Percentiles rank a stretch among this genome's conserved stretches.
phyloP scores from a whole-genome alignment of 1,140 invertebrate species.

The Fragariocoptes setiger region DNA sequence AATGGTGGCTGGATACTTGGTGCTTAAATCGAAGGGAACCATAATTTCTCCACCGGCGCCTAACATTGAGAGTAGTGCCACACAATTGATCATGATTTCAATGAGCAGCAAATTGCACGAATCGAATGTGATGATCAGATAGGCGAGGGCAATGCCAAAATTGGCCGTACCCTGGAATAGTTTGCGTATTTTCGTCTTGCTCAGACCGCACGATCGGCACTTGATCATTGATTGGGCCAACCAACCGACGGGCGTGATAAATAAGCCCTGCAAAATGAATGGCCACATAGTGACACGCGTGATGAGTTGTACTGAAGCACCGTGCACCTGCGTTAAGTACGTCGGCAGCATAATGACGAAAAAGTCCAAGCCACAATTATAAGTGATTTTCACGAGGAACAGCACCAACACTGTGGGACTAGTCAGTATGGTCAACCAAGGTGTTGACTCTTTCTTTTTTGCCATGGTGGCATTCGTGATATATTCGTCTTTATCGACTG shows the following conservation, averaged over 20 bases:
- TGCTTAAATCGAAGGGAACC: neutral
- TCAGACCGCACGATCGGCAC: neutral
- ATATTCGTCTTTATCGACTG: neutral
- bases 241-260: neutral
- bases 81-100: neutral
- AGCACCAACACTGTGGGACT: neutral
- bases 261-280: neutral
- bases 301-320: neutral
- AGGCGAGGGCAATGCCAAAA: neutral
- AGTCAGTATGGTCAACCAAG: neutral
- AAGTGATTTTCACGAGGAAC: neutral
- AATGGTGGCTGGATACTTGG: neutral
- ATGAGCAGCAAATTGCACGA: neutral
- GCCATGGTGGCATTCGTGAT: neutral
- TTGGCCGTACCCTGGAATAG: neutral
- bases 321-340: neutral
- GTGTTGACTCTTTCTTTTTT: neutral
- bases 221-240: neutral
- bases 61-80: neutral
- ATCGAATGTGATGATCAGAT: neutral
- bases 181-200: neutral
- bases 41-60: neutral
- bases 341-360: neutral
- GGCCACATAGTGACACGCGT: neutral
- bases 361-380: neutral